These are phyloP conservation scores for Petrophora chlorosata DNA, from an alignment of 2,888 invertebrate species.

Conservation along the genomic window DNA sequence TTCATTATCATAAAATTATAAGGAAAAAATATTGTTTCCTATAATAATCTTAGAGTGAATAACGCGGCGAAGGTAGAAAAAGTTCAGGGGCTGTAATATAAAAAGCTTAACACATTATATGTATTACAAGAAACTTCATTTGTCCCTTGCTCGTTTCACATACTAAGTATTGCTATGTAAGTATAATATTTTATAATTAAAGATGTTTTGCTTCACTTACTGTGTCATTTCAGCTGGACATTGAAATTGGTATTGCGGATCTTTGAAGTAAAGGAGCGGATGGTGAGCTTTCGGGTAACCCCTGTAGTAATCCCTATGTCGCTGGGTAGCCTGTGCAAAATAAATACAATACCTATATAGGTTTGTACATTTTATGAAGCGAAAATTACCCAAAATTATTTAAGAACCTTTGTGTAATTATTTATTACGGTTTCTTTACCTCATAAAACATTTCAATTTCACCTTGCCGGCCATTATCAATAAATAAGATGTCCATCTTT, in stretches of 20 bases:
- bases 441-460: slow-evolving; percentile 77
- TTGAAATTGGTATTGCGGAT: slow-evolving; percentile 76
- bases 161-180: too few species aligned
- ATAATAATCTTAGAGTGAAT: too few species aligned
- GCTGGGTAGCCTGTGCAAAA: slow-evolving; percentile 77
- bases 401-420: not conserved
- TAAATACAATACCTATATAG: not conserved
- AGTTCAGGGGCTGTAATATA: too few species aligned
- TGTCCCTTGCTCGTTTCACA: too few species aligned
- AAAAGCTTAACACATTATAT: too few species aligned
- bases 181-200: too few species aligned
- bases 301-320: slow-evolving; percentile 85
- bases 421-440: slow-evolving; percentile 48
- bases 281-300: slow-evolving; percentile 83
- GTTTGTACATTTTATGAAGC: not conserved
- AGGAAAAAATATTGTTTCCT: too few species aligned
- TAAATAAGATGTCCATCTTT: slow-evolving; percentile 63
- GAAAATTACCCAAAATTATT: too few species aligned
- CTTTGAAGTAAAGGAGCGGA: slow-evolving; percentile 83
- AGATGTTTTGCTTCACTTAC: too few species aligned
- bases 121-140: too few species aligned
- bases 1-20: too few species aligned
- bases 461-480: slow-evolving; percentile 67
- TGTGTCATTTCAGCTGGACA: slow-evolving; percentile 83
- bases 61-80: too few species aligned